phyloP scores from a whole-genome alignment of 2,888 invertebrate species.

The Hylaea fasciaria region DNA sequence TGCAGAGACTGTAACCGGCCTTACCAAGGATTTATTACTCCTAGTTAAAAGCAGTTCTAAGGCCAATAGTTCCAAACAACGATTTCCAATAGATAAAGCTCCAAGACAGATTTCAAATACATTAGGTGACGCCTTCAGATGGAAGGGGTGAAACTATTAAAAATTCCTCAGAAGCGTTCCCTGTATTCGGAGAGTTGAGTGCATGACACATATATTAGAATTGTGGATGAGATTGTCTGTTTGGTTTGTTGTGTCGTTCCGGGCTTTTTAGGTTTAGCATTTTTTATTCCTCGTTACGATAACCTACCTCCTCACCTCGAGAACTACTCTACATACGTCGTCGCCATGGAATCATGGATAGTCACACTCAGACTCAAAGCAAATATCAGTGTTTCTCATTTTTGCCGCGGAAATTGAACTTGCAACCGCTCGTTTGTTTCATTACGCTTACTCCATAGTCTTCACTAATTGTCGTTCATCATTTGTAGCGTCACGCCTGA shows the following conservation, averaged over 20 bases:
- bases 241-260: slow-evolving; percentile 21
- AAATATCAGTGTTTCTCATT: no score
- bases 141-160: slow-evolving; percentile 76
- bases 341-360: no score
- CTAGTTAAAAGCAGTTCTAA: slow-evolving; percentile 82
- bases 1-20: slow-evolving; percentile 67
- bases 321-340: no score
- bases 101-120: slow-evolving; percentile 83
- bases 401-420: no score
- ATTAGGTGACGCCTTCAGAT: slow-evolving; percentile 69
- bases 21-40: slow-evolving; percentile 80
- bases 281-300: no score
- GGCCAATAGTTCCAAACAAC: slow-evolving; percentile 81
- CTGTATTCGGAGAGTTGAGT: slow-evolving; percentile 58
- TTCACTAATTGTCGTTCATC: no score
- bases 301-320: no score
- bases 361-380: no score
- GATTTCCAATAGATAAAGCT: slow-evolving; percentile 82
- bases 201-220: slow-evolving; percentile 75
- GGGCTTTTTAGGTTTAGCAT: neutral
- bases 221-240: slow-evolving; percentile 47
- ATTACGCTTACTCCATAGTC: no score
- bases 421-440: no score
- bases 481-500: no score
- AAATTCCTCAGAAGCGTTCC: slow-evolving; percentile 69